Evolutionary conservation across 2,797 vertebrate species (phyloP).

Genomic region (Gephyroberyx darwinii): DNA sequence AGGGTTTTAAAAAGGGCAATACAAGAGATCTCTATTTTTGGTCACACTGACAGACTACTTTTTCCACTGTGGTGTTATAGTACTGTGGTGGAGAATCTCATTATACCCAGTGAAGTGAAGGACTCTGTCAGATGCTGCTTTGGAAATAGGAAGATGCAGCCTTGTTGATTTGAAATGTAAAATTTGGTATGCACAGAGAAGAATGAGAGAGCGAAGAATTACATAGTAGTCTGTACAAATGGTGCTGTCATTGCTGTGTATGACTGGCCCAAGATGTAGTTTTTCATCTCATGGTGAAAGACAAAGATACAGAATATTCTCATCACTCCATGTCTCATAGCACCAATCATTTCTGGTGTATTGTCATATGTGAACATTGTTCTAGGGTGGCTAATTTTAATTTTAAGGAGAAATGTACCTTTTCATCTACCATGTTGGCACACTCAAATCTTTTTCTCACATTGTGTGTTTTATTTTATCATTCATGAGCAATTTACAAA

Average conservation of each 20-base stretch:
- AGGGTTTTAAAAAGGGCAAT: slow-evolving; percentile 18
- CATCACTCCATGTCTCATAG: background rate
- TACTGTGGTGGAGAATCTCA: slow-evolving; percentile 11
- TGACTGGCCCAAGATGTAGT: background rate
- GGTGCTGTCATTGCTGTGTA: slow-evolving; percentile 9
- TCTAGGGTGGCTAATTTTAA: slow-evolving; percentile 1
- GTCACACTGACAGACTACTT: slow-evolving; percentile 16
- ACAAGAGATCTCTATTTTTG: slow-evolving; percentile 32
- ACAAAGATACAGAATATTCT: background rate
- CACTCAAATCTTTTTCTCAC: no score
- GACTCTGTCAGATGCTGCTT: slow-evolving; percentile 12
- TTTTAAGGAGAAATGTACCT: slow-evolving; percentile 7
- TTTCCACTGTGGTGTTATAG: slow-evolving; percentile 17
- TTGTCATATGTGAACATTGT: background rate
- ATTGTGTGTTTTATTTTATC: no score
- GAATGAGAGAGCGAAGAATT: slow-evolving; percentile 18
- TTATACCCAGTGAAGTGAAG: slow-evolving; percentile 35
- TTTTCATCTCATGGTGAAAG: background rate
- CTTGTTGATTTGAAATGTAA: slow-evolving; percentile 19
- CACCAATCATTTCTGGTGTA: background rate
- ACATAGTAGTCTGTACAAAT: slow-evolving; percentile 5
- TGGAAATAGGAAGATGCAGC: background rate
- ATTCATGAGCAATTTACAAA: no score
- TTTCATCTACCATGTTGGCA: slow-evolving; percentile 6
- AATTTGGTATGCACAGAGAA: slow-evolving; percentile 17